Percentiles rank a stretch among this genome's conserved stretches.
These are phyloP conservation scores for Ceratosolen fusciceps DNA, from an alignment of 1,140 invertebrate species.

Conservation along the genomic window DNA sequence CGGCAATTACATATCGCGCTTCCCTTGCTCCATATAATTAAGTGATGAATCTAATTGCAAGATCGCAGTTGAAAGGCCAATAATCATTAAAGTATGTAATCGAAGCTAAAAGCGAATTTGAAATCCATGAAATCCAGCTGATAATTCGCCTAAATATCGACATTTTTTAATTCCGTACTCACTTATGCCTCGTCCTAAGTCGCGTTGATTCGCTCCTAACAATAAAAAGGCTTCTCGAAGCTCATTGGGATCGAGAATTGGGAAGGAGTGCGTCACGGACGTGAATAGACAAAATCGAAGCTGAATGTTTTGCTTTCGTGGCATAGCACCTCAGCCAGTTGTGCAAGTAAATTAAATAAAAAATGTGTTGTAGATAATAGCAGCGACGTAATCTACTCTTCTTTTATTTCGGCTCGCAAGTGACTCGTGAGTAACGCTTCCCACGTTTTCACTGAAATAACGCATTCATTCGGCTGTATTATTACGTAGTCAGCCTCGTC, in stretches of 20 bases:
- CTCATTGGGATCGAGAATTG: too few relatives aligned
- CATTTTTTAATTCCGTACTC: too few relatives aligned
- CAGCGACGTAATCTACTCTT: conserved; percentile 49
- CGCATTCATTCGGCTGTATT: not conserved
- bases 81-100: not conserved
- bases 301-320: too few relatives aligned
- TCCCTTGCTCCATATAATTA: too few relatives aligned
- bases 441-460: conserved; percentile 58
- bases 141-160: too few relatives aligned
- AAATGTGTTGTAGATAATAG: conserved; percentile 33
- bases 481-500: conserved; percentile 15
- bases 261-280: too few relatives aligned
- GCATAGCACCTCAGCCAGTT: too few relatives aligned
- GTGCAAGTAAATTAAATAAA: too few relatives aligned
- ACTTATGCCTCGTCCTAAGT: too few relatives aligned
- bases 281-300: too few relatives aligned
- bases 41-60: not conserved
- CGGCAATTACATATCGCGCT: not conserved
- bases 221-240: too few relatives aligned
- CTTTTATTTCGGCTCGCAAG: conserved; percentile 36
- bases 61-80: not conserved
- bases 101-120: not conserved
- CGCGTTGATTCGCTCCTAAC: too few relatives aligned
- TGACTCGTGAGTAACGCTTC: conserved; percentile 47
- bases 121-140: not conserved